Percentiles rank a stretch among this genome's conserved stretches.
These are phyloP conservation scores for Apodemia hepburni DNA, from an alignment of 2,888 invertebrate genomes.

Conservation along the genomic window DNA sequence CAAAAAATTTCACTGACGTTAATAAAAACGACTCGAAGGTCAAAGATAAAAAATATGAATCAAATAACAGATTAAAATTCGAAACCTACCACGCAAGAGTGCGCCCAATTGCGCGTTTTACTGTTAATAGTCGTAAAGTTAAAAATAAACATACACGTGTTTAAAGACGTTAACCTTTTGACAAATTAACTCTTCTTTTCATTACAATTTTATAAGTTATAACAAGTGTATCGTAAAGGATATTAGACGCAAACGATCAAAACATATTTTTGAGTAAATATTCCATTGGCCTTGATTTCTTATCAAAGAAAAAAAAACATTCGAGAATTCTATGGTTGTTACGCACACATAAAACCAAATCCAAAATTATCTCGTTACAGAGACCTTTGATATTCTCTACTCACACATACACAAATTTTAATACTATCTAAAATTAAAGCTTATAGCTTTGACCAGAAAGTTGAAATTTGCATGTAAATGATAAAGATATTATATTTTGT, in stretches of 20 bases:
- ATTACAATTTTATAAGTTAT: slow-evolving; percentile 4
- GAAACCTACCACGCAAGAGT: slow-evolving; percentile 16
- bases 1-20: not conserved
- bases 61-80: slow-evolving; percentile 14
- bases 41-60: slow-evolving; percentile 14
- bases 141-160: slow-evolving; percentile 15
- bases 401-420: slow-evolving; percentile 22
- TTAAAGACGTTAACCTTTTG: slow-evolving; percentile 15
- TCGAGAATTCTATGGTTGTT: slow-evolving; percentile 11
- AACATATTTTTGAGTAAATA: slow-evolving; percentile 14
- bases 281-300: slow-evolving; percentile 10
- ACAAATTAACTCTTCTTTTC: slow-evolving; percentile 14
- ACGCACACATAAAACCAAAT: slow-evolving; percentile 19
- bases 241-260: slow-evolving; percentile 9
- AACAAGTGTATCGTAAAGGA: slow-evolving; percentile 4
- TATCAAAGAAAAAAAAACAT: slow-evolving; percentile 17
- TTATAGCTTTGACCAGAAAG: fast-evolving
- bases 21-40: slow-evolving; percentile 11
- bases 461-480: slow-evolving; percentile 9
- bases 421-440: slow-evolving; percentile 15
- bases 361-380: slow-evolving; percentile 22
- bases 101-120: slow-evolving; percentile 14
- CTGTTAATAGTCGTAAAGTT: slow-evolving; percentile 15
- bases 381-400: slow-evolving; percentile 21
- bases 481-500: slow-evolving; percentile 21